Base-by-base conservation (phyloP, 1,140 invertebrate genomes). In the Gonioctena quinquepunctata region DNA sequence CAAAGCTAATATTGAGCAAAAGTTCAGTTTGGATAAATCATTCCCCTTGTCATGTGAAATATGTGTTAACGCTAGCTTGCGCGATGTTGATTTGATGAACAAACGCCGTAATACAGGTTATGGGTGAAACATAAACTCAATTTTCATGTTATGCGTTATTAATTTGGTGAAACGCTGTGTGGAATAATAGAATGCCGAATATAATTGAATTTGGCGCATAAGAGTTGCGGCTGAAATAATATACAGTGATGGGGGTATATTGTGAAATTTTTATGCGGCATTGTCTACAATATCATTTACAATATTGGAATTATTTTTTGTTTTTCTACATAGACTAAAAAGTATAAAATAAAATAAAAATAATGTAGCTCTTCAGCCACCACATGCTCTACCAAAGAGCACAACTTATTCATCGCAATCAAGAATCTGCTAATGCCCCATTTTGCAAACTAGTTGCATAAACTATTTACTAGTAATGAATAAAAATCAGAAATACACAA, bases 101-200 rank as follows among this genome's bases (percentile, higher is more conserved):
- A 26, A 59, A 59, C 56, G 21, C 26, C 16, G 7, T 59, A 59
- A n/a, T 25, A 26, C 56, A 25, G 56, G 21, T 59, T 59, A 3
- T 22, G 21, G 56, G 21, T 59, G 26, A 59, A 59, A 56, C 52
- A 19, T 23, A 56, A 56, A 59, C 56, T 59, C 56, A 59, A 59
- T 59, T 59, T 59, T 59, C 56, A 25, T 59, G 26, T 59, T 59
- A 25, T 59, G 56, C 56, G 21, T 59, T 59, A 59, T 59, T 59
- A 59, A 59, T 59, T 59, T 59, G 23, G 56, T 59, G 56, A 59
- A 59, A 59, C 56, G 56, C 56, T 25, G 56, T 16, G 56, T 25
- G 56, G 56, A 59, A 59, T 59, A 59, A 59, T 23, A 26, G 26
- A 59, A 59, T 59, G 26, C 56, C 23, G 26, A 59, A 23, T 59